A percentile compares a stretch with the other conserved stretches of the same genome.
Conservation (phyloP, 30 jellyfish, hydroid and myxozoan genomes). For the Aurelia aurita complex sp. Pacific region DNA sequence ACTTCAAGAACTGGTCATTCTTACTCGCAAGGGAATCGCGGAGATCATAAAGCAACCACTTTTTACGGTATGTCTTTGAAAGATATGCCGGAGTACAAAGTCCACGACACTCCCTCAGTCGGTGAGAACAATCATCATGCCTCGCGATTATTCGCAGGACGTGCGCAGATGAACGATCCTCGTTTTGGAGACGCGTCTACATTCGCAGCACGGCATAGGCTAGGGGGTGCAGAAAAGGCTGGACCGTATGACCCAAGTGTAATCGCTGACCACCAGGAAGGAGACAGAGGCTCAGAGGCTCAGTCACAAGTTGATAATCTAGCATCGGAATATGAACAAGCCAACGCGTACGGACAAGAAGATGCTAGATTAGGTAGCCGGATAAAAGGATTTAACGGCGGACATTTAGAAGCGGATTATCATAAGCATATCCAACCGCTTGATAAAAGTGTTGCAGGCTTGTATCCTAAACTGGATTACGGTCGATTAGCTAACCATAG, state of each 20-base stretch:
- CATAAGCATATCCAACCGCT: not conserved
- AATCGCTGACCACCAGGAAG: not conserved
- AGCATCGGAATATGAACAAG: slow-evolving; percentile 78
- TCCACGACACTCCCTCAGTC: slow-evolving; percentile 79
- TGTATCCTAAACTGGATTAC: not conserved
- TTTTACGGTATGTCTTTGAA: slow-evolving; percentile 84
- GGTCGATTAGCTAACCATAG: not conserved
- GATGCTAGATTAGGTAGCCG: slow-evolving; percentile 25
- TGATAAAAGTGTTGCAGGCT: slow-evolving; percentile 22
- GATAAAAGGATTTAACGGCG: not conserved
- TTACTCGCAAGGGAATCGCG: slow-evolving; percentile 17
- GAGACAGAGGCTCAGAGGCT: slow-evolving; percentile 9
- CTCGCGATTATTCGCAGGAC: slow-evolving; percentile 11
- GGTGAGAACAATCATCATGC: slow-evolving; percentile 31
- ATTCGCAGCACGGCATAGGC: slow-evolving; percentile 34
- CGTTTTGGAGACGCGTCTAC: slow-evolving; percentile 17
- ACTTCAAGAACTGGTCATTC: slow-evolving; percentile 58
- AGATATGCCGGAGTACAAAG: slow-evolving; percentile 95
- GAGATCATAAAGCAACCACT: slow-evolving; percentile 59
- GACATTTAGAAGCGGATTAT: not conserved
- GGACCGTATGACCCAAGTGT: slow-evolving; percentile 28
- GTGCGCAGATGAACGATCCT: slow-evolving; percentile 12
- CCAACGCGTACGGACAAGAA: slow-evolving; percentile 50
- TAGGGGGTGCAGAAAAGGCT: slow-evolving; percentile 6
- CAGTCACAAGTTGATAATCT: slow-evolving; percentile 38